Conservation (phyloP, 1,140 invertebrate species). For the Bombus sibiricus region DNA sequence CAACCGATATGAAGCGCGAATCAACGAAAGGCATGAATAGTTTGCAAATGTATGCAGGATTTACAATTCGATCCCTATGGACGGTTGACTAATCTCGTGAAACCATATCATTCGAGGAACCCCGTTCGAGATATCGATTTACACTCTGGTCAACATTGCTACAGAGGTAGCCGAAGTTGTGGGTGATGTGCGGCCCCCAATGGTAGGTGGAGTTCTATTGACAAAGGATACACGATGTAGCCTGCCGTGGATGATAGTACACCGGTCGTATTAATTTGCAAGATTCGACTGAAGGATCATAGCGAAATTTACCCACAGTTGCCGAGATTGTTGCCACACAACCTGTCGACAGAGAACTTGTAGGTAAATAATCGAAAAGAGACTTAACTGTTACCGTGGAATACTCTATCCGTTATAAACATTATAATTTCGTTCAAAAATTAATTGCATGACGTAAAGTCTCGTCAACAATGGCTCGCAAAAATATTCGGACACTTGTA, state of each 20-base stretch:
- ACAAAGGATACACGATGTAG: constrained; percentile 66
- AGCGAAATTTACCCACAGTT: constrained; percentile 24
- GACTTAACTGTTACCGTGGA: background rate
- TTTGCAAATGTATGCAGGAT: constrained; percentile 66
- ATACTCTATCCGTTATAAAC: background rate
- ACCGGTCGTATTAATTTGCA: constrained; percentile 69
- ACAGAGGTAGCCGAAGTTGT: constrained; percentile 13
- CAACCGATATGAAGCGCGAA: constrained; percentile 34
- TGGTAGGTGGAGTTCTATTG: constrained; percentile 61
- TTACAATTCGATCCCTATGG: constrained; percentile 49
- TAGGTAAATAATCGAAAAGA: background rate
- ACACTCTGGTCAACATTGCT: constrained; percentile 67
- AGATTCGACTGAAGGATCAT: constrained; percentile 36
- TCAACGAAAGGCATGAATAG: constrained; percentile 26
- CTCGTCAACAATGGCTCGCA: too few relatives aligned
- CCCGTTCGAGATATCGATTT: constrained; percentile 72
- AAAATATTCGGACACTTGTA: too few relatives aligned
- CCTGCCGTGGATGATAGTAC: constrained; percentile 36
- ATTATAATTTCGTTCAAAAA: too few relatives aligned
- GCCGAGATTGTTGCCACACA: background rate
- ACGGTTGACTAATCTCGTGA: constrained; percentile 69
- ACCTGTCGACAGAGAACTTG: background rate
- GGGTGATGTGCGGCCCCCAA: background rate
- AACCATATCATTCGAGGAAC: constrained; percentile 67
- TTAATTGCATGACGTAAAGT: too few relatives aligned